Conservation (phyloP, 2,888 invertebrate genomes). For the Smittia sp. region DNA sequence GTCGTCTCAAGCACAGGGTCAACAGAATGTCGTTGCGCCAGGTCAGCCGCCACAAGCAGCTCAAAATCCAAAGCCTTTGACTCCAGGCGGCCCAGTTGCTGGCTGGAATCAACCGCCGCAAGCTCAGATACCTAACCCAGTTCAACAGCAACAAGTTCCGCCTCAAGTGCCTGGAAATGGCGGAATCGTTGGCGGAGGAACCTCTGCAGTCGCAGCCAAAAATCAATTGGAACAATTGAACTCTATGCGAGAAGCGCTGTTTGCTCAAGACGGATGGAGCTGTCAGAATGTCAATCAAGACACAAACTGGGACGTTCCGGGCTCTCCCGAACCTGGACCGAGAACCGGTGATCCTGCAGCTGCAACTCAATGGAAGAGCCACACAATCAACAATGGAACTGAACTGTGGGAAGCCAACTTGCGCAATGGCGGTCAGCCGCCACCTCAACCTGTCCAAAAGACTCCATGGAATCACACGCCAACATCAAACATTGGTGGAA, state of each 20-base stretch:
- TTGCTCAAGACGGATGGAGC: conserved; percentile 91
- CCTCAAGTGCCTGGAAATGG: conserved; percentile 49
- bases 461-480: conserved; percentile 93
- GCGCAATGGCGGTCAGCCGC: conserved; percentile 82
- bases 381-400: conserved; percentile 73
- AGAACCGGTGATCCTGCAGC: conserved; percentile 55
- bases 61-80: conserved; percentile 54
- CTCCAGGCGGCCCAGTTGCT: conserved; percentile 53
- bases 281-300: conserved; percentile 94
- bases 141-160: conserved; percentile 40
- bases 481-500: conserved; percentile 86
- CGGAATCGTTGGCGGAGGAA: conserved; percentile 56
- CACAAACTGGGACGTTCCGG: conserved; percentile 89
- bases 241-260: conserved; percentile 86
- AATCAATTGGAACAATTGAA: conserved; percentile 83
- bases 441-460: conserved; percentile 77
- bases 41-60: conserved; percentile 49
- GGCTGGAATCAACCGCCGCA: conserved; percentile 43
- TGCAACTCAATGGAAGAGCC: conserved; percentile 45
- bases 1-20: neutral
- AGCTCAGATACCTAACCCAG: conserved; percentile 37
- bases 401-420: conserved; percentile 91
- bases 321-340: conserved; percentile 77
- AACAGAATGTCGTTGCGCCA: conserved; percentile 46
- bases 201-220: conserved; percentile 69